These are phyloP conservation scores for Subanguina moxae DNA, from an alignment of 1,140 invertebrate genomes.

Conservation along the genomic window DNA sequence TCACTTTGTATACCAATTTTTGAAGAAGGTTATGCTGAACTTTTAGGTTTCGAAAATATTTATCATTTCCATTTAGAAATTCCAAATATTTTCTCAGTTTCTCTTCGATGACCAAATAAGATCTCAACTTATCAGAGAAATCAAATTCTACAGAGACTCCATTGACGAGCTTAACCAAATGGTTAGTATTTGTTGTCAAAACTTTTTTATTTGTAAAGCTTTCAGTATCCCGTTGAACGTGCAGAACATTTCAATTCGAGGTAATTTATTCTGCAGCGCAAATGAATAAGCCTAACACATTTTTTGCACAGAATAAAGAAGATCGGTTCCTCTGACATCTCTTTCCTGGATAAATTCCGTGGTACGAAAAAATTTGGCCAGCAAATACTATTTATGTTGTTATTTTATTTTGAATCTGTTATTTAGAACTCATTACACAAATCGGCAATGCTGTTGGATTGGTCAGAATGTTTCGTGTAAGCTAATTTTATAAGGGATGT, in stretches of 20 bases:
- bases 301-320: not conserved
- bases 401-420: no score
- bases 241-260: conserved; percentile 84
- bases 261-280: conserved; percentile 65
- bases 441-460: conserved; percentile 90
- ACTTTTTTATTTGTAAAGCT: no score
- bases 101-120: conserved; percentile 97
- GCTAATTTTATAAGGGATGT: no score
- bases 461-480: conserved; percentile 76
- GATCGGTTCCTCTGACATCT: conserved; percentile 64
- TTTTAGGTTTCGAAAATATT: conserved; percentile 81
- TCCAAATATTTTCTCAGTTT: conserved; percentile 92
- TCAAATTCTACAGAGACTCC: conserved; percentile 69
- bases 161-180: conserved; percentile 63
- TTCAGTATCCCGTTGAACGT: conserved; percentile 73
- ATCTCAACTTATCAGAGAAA: conserved; percentile 81
- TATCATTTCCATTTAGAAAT: conserved; percentile 65
- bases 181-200: conserved; percentile 16
- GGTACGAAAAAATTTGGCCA: conserved; percentile 63
- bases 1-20: conserved; percentile 1
- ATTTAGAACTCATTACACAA: conserved; percentile 33
- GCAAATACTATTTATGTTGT: no score
- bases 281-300: no score
- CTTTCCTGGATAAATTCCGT: conserved; percentile 86
- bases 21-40: conserved; percentile 77